Evolutionary conservation across 2,888 invertebrate species (phyloP), one percentile per base, ranked within the genome.

Genomic region (Euproctis similis): DNA sequence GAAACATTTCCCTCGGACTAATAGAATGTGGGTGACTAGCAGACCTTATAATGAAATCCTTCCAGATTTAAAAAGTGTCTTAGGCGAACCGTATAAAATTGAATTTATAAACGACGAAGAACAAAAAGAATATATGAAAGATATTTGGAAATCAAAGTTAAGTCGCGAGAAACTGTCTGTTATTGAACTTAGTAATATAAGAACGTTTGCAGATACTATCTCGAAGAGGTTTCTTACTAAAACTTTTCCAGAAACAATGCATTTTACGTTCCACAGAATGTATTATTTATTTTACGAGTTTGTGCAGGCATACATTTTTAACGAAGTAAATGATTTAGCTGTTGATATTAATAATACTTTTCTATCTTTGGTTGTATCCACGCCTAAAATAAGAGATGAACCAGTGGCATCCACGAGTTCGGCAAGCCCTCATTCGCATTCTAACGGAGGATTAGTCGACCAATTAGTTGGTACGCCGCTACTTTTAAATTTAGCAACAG

Each of bases 41-140:
- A 35, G 48, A n/a, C 34, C 46, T 4, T 48, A 48, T 12, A 30
- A 28, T 8, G 30, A 41, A 27, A 26, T 43, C 1, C 31, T 32
- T 24, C 17, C 28, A 2, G 32, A 22, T 18, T 33, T 49, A 19
- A 22, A 39, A 7, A 22, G 3, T 3, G 31, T 33, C 2, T 38
- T 49, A n/a, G 36, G 38, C 3, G 20, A 12, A 10, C 20, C 26
- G 2, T 38, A 30, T 25, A 25, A 29, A 12, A 19, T 49, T 8
- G 20, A 28, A 18, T 25, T 21, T 4, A 35, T 48, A 1, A n/a
- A 25, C 8, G 17, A 18, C 1, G 4, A 2, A 0, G 43, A 48
- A 10, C 24, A n/a, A 17, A 12, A 27, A 8, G 10, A 16, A 8
- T 48, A 37, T 26, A 34, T 49, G 10, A 12, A 29, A 5, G 33